Evolutionary conservation across 2,797 vertebrate genomes (phyloP), one percentile per base, ranked within the genome.

Genomic region (Onychomys leucogaster): DNA sequence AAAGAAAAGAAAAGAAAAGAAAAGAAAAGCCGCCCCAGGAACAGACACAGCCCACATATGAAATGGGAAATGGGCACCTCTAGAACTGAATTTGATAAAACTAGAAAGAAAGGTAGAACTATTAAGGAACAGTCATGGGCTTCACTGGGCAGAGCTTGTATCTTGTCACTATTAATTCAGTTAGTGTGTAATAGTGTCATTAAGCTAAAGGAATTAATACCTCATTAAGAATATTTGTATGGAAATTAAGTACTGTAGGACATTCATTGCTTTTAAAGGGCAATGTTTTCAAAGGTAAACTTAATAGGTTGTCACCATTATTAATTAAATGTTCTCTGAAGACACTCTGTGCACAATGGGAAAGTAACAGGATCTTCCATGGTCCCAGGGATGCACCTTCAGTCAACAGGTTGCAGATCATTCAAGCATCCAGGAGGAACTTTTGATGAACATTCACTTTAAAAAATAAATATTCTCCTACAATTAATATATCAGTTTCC

Each of bases 261-360:
- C n/a, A 71, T 76, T 52, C 71, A 13, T 76, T 95, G 37, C 83
- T 95, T 78, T 91, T 52, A 69, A 94, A 95, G 89, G 93, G 13
- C 73, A 82, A 83, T 71, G 86, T 61, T 88, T 88, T 61, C 65
- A 95, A 85, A 80, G 87, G n/a, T 78, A 1, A 32, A 81, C 57
- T 80, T 92, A 71, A 94, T 80, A 95, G 61, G 4, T 76, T 65
- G 57, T 76, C 32, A 87, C 59, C 23, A 67, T 90, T 82, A 80
- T 85, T 95, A 93, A 96, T 94, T 89, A 92, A 89, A 46, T 94
- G 73, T 75, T 91, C 29, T 77, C 76, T 49, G 41, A 92, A 87
- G 75, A 49, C 9, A 73, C 65, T 14, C 1, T 81, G 86, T 41
- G n/a, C 55, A 65, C 12, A 6, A 2, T 49, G 34, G 37, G 52